A percentile compares a stretch with the other conserved stretches of the same genome.
Conservation (phyloP, 2,113 vertebrate genomes). For the Anguilla rostrata region DNA sequence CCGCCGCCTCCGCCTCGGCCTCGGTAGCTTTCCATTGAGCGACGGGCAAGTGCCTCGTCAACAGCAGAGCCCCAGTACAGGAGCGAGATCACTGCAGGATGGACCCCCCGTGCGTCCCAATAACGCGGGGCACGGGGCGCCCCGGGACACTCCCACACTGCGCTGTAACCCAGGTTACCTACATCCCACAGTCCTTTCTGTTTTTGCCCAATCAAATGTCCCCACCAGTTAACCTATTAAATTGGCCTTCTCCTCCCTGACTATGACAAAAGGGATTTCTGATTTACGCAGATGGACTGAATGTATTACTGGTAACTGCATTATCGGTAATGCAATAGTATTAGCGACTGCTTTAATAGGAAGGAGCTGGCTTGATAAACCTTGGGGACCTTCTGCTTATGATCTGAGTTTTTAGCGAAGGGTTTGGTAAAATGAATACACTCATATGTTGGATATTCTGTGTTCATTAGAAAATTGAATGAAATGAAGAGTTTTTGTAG, state of each 20-base stretch:
- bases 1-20: no score
- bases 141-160: background rate
- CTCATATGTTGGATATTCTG: background rate
- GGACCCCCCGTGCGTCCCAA: background rate
- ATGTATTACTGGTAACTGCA: background rate
- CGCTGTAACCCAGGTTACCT: background rate
- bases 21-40: background rate
- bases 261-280: background rate
- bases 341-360: background rate
- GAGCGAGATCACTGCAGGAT: background rate
- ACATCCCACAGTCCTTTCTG: background rate
- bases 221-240: background rate
- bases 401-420: no score
- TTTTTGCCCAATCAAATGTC: background rate
- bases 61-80: background rate
- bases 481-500: background rate
- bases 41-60: background rate
- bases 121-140: background rate
- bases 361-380: background rate
- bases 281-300: background rate
- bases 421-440: background rate
- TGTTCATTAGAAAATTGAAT: background rate
- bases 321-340: background rate
- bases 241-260: background rate
- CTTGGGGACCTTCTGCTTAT: no score